A percentile compares a stretch with the other conserved stretches of the same genome.
phyloP scores from a whole-genome alignment of 2,113 vertebrate species.

The Narcine bancroftii region DNA sequence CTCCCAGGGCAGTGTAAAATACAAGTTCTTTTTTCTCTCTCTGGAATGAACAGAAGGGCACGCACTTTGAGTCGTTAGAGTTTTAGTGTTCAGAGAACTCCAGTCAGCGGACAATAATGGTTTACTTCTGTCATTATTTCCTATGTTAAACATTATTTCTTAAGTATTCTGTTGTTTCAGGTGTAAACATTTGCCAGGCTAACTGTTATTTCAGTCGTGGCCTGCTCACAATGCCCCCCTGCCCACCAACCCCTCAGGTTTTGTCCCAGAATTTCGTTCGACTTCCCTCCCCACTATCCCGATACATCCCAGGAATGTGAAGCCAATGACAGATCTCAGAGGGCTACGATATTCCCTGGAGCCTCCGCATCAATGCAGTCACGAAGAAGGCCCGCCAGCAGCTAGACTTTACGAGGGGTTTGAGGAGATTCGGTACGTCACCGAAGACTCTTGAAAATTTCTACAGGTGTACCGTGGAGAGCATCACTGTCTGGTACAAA shows the following conservation, averaged over 20 bases:
- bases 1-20: not conserved
- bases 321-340: not conserved
- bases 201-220: not conserved
- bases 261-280: not conserved
- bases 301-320: not conserved
- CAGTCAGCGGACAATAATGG: not conserved
- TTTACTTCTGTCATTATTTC: not conserved
- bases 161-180: not conserved
- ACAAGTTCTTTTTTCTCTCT: not conserved
- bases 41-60: not conserved
- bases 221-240: too few species aligned
- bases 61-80: not conserved
- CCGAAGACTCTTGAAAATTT: too few species aligned
- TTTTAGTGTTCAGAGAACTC: not conserved
- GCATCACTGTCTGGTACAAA: too few species aligned
- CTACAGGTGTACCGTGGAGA: too few species aligned
- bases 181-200: not conserved
- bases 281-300: not conserved
- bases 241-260: not conserved
- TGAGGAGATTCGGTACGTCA: too few species aligned
- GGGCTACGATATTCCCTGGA: not conserved
- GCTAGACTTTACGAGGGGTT: too few species aligned
- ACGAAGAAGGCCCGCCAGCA: too few species aligned
- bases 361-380: too few species aligned
- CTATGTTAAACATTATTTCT: not conserved